These are phyloP conservation scores for Popillia japonica DNA, from an alignment of 1,140 invertebrate species.

Conservation along the genomic window DNA sequence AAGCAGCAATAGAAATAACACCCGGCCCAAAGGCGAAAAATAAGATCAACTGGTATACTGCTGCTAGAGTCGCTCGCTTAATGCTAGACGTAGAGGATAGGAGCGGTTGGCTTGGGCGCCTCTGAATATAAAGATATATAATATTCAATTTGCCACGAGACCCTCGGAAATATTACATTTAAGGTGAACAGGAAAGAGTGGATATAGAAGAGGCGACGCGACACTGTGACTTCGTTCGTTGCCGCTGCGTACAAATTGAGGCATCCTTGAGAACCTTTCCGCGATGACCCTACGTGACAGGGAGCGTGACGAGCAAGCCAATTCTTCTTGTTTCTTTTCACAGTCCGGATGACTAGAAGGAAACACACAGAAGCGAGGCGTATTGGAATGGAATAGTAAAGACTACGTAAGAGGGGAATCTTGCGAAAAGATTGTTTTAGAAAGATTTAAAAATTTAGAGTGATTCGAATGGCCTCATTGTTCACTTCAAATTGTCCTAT, in stretches of 20 bases:
- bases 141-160: conserved; percentile 52
- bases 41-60: conserved; percentile 11
- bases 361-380: too few species aligned
- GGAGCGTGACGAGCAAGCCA: conserved; percentile 46
- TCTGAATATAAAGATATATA: conserved; percentile 50
- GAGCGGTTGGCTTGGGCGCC: background rate
- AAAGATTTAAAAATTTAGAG: too few species aligned
- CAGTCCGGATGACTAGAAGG: background rate
- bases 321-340: conserved; percentile 18
- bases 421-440: too few species aligned
- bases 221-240: background rate
- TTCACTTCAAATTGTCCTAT: too few species aligned
- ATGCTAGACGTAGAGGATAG: background rate
- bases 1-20: background rate
- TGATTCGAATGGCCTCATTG: too few species aligned
- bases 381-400: too few species aligned
- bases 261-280: conserved; percentile 48
- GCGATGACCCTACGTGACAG: conserved; percentile 48
- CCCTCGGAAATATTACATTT: conserved; percentile 50
- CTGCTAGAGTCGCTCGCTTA: background rate
- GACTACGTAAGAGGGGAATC: too few species aligned
- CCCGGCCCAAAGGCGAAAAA: background rate
- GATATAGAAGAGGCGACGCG: conserved; percentile 27
- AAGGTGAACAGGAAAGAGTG: conserved; percentile 49
- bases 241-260: conserved; percentile 49